These are phyloP conservation scores for Triplophysa tibetana DNA, from an alignment of 2,113 vertebrate genomes.

Conservation along the genomic window DNA sequence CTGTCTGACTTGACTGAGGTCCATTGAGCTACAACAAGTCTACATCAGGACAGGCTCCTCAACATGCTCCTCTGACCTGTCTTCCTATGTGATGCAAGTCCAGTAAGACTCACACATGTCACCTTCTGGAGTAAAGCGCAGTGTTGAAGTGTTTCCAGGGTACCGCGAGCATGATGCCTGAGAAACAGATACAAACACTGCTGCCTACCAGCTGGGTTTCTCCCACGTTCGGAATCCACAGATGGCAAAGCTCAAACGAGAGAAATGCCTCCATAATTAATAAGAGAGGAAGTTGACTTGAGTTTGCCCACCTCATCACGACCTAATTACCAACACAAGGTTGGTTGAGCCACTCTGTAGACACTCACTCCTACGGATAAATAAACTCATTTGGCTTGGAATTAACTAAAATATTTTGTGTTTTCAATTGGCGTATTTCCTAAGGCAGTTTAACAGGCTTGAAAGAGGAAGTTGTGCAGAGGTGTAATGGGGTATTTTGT, in stretches of 20 bases:
- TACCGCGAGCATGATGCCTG: background rate
- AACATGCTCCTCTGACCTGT: background rate
- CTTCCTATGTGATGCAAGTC: background rate
- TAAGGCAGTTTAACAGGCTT: background rate
- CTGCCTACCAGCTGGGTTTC: slow-evolving; percentile 23
- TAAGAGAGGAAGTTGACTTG: slow-evolving; percentile 36
- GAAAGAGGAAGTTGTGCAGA: background rate
- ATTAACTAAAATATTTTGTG: slow-evolving; percentile 2
- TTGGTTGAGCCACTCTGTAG: slow-evolving; percentile 9
- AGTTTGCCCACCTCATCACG: slow-evolving; percentile 28
- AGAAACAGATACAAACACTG: background rate
- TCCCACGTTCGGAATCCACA: slow-evolving; percentile 13
- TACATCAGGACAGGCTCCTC: background rate
- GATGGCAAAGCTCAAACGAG: slow-evolving; percentile 22
- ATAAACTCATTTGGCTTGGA: slow-evolving; percentile 29
- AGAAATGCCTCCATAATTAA: slow-evolving; percentile 20
- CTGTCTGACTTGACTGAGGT: no score
- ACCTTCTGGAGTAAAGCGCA: background rate
- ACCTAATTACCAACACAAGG: slow-evolving; percentile 15
- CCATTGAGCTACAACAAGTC: background rate
- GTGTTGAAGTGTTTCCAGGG: background rate
- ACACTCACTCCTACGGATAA: slow-evolving; percentile 11
- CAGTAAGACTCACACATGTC: background rate
- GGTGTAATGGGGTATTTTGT: background rate
- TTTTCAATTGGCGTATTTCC: slow-evolving; percentile 27